phyloP scores from a whole-genome alignment of 2,888 invertebrate genomes.

The Dasypolia templi region DNA sequence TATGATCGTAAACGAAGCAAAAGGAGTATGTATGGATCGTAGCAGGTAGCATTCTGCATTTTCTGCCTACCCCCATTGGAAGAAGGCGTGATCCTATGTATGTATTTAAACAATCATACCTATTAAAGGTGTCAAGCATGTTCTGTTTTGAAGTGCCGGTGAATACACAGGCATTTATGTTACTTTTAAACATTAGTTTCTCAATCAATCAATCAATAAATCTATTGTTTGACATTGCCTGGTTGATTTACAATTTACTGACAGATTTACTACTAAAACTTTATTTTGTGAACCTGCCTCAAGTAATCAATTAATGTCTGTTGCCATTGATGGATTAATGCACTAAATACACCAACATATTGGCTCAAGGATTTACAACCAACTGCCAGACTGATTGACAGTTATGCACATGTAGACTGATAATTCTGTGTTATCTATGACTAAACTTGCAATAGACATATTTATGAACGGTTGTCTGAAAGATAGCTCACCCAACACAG shows the following conservation, averaged over 20 bases:
- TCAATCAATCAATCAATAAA: background rate
- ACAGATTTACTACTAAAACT: background rate
- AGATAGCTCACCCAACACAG: constrained; percentile 91
- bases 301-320: background rate
- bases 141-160: too few species aligned
- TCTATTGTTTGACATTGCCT: background rate
- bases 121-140: background rate
- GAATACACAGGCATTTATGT: background rate
- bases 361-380: background rate
- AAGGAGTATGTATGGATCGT: too few species aligned
- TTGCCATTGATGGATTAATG: background rate
- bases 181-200: background rate
- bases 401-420: background rate
- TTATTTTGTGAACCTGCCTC: background rate
- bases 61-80: too few species aligned
- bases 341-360: background rate
- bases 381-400: background rate
- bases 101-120: too few species aligned
- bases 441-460: background rate
- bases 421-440: background rate
- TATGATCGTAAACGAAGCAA: too few species aligned
- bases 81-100: background rate
- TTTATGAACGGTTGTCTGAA: background rate
- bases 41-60: too few species aligned
- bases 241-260: background rate